Base-by-base conservation (phyloP, 2,113 vertebrate species). In the Hemiscyllium ocellatum region DNA sequence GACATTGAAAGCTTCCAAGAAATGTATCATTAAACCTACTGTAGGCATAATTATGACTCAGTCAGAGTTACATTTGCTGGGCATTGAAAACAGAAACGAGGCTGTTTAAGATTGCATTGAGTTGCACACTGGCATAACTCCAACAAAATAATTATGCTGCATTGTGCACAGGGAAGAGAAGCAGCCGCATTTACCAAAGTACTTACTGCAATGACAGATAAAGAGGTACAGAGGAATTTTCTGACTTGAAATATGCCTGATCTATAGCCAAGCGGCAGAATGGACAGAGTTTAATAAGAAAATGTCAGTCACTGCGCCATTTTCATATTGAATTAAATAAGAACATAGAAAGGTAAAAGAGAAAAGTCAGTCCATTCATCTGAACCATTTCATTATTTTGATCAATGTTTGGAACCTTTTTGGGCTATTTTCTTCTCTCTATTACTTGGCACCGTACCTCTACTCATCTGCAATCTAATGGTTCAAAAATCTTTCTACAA, bases 151-250 rank as follows among this genome's bases (percentile, higher is more conserved):
- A 94, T 70, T 69, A 94, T 94, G 66, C 22, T 42, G 87, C 33
- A 94, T 69, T 94, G 93, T 94, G 87, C 65, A 94, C 90, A 68
- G 33, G 61, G 8, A 94, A 94, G 19, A 94, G 90, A 68, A 94
- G 8, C 65, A 94, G 86, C 24, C 87, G 33, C 87, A 68, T 22
- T 24, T 66, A 24, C 50, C 61, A 94, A 66, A 94, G 47, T 89
- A 89, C 50, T 89, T 24, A 89, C 10, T 50, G 86, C 24, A 89
- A 89, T 89, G 86, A 89, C 50, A 56, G 47, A 94, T 37, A 52
- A 90, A 90, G 87, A 90, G 87, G 26, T 52, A 90, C 50, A 33
- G 56, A 65, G 65, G 90, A 94, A 68, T n/a, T 94, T 42, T 94
- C 90, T 94, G n/a, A 94, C 33, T 68, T 94, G n/a, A 94, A 65